Percentiles rank a stretch among this genome's conserved stretches.
These are phyloP conservation scores for Scolopax bukidnonensis DNA, from an alignment of 2,797 vertebrate species.

Conservation along the genomic window DNA sequence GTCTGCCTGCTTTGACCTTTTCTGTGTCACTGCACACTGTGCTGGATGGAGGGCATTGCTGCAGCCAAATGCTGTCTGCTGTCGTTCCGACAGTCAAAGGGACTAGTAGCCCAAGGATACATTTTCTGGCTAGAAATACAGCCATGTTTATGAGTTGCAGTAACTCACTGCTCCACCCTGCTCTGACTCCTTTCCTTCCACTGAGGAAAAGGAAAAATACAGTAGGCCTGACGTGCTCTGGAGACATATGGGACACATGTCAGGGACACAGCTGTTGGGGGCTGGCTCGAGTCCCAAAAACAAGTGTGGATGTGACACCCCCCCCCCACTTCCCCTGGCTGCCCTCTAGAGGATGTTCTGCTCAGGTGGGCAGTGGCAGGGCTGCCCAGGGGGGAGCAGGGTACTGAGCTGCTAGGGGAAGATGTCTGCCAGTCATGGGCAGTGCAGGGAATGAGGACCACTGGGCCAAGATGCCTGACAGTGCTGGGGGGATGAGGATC, in stretches of 20 bases:
- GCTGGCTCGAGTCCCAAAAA: too few species aligned
- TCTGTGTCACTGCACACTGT: background rate
- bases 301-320: fast-evolving
- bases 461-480: background rate
- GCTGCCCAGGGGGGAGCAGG: background rate
- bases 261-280: fast-evolving
- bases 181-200: background rate
- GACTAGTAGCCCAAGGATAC: background rate
- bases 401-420: background rate
- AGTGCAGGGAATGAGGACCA: background rate
- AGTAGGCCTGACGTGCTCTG: fast-evolving
- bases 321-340: background rate
- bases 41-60: background rate
- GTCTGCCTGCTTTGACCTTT: background rate
- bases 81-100: background rate
- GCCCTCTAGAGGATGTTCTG: background rate
- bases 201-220: background rate
- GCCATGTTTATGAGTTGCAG: background rate
- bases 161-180: background rate
- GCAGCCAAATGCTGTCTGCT: background rate
- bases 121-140: background rate
- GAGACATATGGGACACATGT: fast-evolving
- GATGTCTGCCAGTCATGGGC: background rate
- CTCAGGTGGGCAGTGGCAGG: too few species aligned
- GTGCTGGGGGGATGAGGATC: background rate